Percentiles rank a stretch among this genome's conserved stretches.
Evolutionary conservation across 2,888 invertebrate genomes (phyloP).

Genomic region (Amaurobius ferox): DNA sequence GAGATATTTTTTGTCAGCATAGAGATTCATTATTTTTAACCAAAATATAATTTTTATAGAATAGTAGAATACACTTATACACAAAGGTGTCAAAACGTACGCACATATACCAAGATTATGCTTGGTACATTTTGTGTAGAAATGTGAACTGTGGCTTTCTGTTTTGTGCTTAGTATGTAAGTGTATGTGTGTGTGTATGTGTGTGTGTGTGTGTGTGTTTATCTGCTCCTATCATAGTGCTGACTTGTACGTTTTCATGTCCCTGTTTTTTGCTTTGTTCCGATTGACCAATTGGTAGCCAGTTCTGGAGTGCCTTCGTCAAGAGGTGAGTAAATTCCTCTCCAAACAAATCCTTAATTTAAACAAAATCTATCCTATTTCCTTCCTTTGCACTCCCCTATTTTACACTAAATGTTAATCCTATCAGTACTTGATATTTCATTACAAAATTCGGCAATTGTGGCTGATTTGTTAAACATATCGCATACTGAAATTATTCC

Average conservation of each 20-base stretch:
- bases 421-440: not conserved
- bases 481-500: no score
- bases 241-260: conserved; percentile 72
- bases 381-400: conserved; percentile 48
- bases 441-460: not conserved
- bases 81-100: not conserved
- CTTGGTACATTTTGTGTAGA: not conserved
- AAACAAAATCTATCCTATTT: conserved; percentile 32
- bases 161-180: conserved; percentile 29
- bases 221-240: conserved; percentile 69
- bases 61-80: no score
- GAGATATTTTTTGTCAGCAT: no score
- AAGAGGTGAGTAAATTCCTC: conserved; percentile 88
- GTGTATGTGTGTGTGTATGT: conserved; percentile 56
- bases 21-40: no score
- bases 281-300: conserved; percentile 81
- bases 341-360: conserved; percentile 53
- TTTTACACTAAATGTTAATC: conserved; percentile 19
- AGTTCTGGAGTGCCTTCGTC: conserved; percentile 99
- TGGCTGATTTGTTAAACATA: no score
- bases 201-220: conserved; percentile 68
- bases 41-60: no score
- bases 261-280: conserved; percentile 68
- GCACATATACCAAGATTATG: not conserved
- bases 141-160: conserved; percentile 10